A percentile compares a stretch with the other conserved stretches of the same genome.
Evolutionary conservation across 1,140 invertebrate species (phyloP).

Genomic region (Coelopa frigida): DNA sequence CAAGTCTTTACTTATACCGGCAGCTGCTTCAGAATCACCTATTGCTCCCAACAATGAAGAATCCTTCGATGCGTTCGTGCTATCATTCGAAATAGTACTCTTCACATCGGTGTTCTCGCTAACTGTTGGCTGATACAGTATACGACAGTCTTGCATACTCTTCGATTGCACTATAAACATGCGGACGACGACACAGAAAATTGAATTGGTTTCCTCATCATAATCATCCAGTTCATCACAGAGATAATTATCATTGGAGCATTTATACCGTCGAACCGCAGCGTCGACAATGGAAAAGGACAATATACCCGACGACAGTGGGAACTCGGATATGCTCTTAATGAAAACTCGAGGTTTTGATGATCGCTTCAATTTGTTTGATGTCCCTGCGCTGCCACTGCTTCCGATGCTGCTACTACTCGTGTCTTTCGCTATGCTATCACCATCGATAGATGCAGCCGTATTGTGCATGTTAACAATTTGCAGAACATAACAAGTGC

Average conservation of each 20-base stretch:
- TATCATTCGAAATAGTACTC: conserved; percentile 19
- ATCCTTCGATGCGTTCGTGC: conserved; percentile 3
- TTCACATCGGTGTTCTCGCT: conserved; percentile 23
- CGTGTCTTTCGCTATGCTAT: conserved; percentile 8
- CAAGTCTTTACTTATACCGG: not conserved
- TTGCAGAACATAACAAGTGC: conserved; percentile 70
- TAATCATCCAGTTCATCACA: conserved; percentile 44
- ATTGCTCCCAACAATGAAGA: not conserved
- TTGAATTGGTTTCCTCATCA: conserved; percentile 40
- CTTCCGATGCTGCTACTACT: conserved; percentile 9
- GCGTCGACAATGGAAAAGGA: conserved; percentile 81
- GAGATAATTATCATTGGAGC: conserved; percentile 44
- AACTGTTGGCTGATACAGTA: conserved; percentile 60
- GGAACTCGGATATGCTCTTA: conserved; percentile 71
- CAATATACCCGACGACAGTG: conserved; percentile 72
- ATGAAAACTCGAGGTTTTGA: conserved; percentile 40
- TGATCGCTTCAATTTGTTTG: too few relatives aligned
- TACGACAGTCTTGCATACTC: conserved; percentile 77
- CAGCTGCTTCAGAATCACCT: not conserved
- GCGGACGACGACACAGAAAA: conserved; percentile 53
- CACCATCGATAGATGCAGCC: conserved; percentile 4
- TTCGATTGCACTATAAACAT: conserved; percentile 85
- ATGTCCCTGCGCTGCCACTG: conserved; percentile 8
- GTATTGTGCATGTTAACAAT: conserved; percentile 48
- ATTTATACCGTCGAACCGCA: conserved; percentile 47